Conservation (phyloP, 2,113 vertebrate species). For the Vanacampus margaritifer region DNA sequence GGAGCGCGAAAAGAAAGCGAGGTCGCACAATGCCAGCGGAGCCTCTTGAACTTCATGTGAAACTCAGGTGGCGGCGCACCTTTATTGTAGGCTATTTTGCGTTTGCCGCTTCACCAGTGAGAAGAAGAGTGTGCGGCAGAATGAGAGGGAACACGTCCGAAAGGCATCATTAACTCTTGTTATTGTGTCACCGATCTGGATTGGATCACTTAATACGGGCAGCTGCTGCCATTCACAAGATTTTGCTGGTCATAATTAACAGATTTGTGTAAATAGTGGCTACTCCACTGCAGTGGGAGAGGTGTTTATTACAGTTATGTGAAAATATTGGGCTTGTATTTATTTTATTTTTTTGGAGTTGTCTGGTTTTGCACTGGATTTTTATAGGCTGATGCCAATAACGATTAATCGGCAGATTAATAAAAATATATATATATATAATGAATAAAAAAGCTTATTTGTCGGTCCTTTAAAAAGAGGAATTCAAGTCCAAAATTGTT, state of each 20-base stretch:
- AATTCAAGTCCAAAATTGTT: too few species aligned
- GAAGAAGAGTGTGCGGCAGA: not conserved
- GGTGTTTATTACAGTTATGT: too few species aligned
- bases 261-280: not conserved
- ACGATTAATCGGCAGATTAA: too few species aligned
- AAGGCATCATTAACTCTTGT: not conserved
- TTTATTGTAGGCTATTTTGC: slow-evolving; percentile 2
- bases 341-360: too few species aligned
- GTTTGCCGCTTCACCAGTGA: not conserved
- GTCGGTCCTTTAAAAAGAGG: too few species aligned
- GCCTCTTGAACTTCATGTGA: slow-evolving; percentile 3
- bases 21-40: slow-evolving; percentile 1
- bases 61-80: slow-evolving; percentile 12
- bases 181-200: slow-evolving; percentile 1
- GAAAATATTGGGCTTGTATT: too few species aligned
- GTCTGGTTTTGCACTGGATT: too few species aligned
- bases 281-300: not conserved
- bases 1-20: slow-evolving; percentile 17
- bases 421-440: too few species aligned
- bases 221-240: slow-evolving; percentile 1
- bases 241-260: not conserved
- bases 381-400: too few species aligned
- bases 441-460: too few species aligned
- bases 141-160: not conserved
- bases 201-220: not conserved